Conservation (phyloP, 2,113 vertebrate species). For the Campylomormyrus numenius region DNA sequence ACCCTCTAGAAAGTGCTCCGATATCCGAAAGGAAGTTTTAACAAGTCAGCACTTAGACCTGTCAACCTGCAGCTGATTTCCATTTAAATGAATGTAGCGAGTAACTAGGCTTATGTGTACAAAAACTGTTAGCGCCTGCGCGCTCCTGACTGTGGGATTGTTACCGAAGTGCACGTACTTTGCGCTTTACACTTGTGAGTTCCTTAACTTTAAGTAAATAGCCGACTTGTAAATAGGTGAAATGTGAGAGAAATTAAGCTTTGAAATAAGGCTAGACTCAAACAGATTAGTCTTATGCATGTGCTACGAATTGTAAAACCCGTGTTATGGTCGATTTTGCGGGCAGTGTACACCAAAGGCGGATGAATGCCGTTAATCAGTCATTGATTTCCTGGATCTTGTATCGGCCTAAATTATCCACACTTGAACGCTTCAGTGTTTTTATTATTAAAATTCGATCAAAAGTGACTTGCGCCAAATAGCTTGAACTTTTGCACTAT, state of each 20-base stretch:
- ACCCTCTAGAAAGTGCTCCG: not conserved
- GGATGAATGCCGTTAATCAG: not conserved
- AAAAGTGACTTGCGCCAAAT: not conserved
- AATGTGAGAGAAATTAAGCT: not conserved
- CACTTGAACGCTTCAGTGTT: not conserved
- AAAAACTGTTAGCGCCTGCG: not conserved
- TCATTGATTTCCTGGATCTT: not conserved
- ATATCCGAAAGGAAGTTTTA: not conserved
- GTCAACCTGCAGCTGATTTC: not conserved
- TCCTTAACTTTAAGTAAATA: not conserved
- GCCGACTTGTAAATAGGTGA: not conserved
- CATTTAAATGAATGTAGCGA: not conserved
- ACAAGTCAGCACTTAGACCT: not conserved
- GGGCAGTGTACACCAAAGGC: not conserved
- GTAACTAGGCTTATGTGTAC: not conserved
- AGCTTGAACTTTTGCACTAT: not conserved
- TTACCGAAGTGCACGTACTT: not conserved
- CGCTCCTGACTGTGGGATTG: not conserved
- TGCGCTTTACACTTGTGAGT: not conserved
- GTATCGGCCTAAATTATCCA: not conserved
- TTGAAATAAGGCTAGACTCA: not conserved
- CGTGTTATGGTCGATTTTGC: not conserved
- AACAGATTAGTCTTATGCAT: not conserved
- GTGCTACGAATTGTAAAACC: not conserved
- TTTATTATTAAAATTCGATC: not conserved